phyloP scores from a whole-genome alignment of 2,888 invertebrate genomes.

The Panopea generosa region DNA sequence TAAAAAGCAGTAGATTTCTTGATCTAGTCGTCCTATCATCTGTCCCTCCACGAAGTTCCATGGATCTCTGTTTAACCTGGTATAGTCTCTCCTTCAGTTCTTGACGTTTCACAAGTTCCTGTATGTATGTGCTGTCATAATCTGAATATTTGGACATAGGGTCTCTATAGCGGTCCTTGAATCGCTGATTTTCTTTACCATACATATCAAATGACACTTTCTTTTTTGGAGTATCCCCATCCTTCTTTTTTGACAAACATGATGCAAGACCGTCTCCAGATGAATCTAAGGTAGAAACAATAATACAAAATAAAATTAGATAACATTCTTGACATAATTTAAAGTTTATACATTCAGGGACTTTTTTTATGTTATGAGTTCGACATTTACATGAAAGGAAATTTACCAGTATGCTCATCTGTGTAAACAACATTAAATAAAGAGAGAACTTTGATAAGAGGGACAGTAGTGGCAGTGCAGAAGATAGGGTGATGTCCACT shows the following conservation, averaged over 20 bases:
- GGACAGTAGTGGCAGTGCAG: too few species aligned
- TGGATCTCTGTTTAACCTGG: constrained; percentile 69
- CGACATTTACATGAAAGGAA: too few species aligned
- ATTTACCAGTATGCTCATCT: too few species aligned
- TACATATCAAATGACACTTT: constrained; percentile 80
- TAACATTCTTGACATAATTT: background rate
- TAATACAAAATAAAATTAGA: constrained; percentile 37
- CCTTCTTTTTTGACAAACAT: constrained; percentile 74
- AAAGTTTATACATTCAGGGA: too few species aligned
- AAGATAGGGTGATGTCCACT: background rate
- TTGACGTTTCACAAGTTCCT: constrained; percentile 69
- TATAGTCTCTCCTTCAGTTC: constrained; percentile 76
- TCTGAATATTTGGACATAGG: constrained; percentile 62
- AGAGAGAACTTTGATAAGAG: too few species aligned
- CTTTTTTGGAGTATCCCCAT: constrained; percentile 78
- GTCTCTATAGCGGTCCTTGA: constrained; percentile 63
- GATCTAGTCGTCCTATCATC: constrained; percentile 63
- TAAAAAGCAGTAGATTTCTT: constrained; percentile 69
- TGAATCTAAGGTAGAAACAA: too few species aligned
- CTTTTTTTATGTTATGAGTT: too few species aligned
- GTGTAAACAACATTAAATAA: too few species aligned
- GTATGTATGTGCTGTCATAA: constrained; percentile 68
- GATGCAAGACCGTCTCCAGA: constrained; percentile 68
- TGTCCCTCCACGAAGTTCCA: constrained; percentile 65
- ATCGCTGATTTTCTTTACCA: constrained; percentile 78